These are phyloP conservation scores for Minunthozetes semirufus DNA, from an alignment of 2,888 invertebrate species.

Conservation along the genomic window DNA sequence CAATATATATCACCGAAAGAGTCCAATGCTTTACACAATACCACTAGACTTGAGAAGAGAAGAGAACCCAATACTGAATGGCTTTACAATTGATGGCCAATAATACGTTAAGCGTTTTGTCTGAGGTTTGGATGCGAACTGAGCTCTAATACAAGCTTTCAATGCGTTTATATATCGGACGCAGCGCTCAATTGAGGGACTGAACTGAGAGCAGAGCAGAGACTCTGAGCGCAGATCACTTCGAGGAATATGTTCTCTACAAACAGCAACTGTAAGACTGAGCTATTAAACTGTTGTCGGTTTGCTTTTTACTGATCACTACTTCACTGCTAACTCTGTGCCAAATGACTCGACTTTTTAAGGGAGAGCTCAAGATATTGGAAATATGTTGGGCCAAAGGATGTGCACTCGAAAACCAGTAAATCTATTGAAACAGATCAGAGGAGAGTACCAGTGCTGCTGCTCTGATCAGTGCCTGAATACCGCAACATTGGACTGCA, in stretches of 20 bases:
- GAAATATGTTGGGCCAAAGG: background rate
- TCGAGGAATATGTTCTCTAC: background rate
- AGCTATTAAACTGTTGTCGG: background rate
- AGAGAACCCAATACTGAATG: background rate
- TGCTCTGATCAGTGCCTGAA: background rate
- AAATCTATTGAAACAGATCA: background rate
- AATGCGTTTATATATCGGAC: background rate
- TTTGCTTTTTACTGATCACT: background rate
- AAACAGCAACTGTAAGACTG: background rate
- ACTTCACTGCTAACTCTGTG: constrained; percentile 16
- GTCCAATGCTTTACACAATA: constrained; percentile 18
- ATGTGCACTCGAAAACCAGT: background rate
- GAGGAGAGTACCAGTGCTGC: background rate
- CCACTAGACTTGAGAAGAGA: background rate
- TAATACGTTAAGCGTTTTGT: background rate
- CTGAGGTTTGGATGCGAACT: background rate
- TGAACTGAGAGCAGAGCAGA: background rate
- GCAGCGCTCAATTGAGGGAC: background rate
- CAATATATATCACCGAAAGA: constrained; percentile 18
- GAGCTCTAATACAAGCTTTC: background rate
- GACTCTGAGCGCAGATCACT: background rate
- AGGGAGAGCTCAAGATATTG: constrained; percentile 11
- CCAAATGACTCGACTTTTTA: background rate
- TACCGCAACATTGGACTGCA: background rate
- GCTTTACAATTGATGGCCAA: constrained; percentile 15